Evolutionary conservation across 2,113 vertebrate genomes (phyloP).

Genomic region (Neomonachus schauinslandi): DNA sequence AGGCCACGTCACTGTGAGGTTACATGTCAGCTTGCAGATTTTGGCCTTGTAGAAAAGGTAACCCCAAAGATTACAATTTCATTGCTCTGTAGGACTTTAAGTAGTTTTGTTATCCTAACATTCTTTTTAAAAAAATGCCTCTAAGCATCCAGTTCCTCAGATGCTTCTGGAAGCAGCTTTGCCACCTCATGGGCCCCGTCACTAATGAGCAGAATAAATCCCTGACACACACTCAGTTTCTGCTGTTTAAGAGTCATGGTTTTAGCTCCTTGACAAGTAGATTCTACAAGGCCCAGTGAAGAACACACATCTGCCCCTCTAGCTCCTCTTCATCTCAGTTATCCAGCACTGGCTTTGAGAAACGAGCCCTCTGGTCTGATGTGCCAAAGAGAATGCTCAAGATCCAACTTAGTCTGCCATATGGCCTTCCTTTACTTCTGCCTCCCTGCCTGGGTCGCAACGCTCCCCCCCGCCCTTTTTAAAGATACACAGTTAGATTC

Average conservation of each 20-base stretch:
- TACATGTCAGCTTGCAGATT: neutral
- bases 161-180: neutral
- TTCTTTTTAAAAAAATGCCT: neutral
- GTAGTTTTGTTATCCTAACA: neutral
- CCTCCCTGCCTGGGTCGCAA: neutral
- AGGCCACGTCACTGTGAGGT: neutral
- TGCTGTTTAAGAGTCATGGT: accelerated
- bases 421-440: neutral
- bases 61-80: neutral
- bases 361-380: neutral
- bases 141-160: neutral
- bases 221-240: neutral
- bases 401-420: neutral
- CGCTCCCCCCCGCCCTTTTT: too few species aligned
- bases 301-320: neutral
- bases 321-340: neutral
- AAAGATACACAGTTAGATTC: neutral
- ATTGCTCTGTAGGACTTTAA: neutral
- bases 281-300: neutral
- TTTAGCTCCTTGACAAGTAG: neutral
- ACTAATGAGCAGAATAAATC: neutral
- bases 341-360: neutral
- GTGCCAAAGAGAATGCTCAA: neutral
- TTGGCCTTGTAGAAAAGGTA: neutral
- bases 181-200: neutral